A percentile compares a stretch with the other conserved stretches of the same genome.
Evolutionary conservation across 2,888 invertebrate species (phyloP).

Genomic region (Noctuana brunneofusca): DNA sequence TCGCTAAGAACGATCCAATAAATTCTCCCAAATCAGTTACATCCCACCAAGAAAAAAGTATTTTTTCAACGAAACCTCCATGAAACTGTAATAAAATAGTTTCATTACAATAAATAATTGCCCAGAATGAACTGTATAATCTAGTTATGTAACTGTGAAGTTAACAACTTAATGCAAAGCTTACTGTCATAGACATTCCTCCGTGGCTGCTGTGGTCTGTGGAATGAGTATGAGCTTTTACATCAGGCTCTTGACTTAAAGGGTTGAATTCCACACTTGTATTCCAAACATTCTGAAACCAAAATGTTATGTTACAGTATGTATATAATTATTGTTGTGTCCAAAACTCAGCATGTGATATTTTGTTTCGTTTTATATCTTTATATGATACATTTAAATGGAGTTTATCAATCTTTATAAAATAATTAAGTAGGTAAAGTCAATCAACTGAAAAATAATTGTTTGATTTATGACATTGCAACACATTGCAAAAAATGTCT

Average conservation of each 20-base stretch:
- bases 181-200: slow-evolving; percentile 67
- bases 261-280: slow-evolving; percentile 43
- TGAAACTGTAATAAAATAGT: slow-evolving; percentile 87
- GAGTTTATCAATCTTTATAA: neutral
- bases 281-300: slow-evolving; percentile 51
- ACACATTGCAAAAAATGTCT: no score
- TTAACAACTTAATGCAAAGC: slow-evolving; percentile 38
- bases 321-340: neutral
- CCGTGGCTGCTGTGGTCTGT: slow-evolving; percentile 39
- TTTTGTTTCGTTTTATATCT: neutral
- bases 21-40: slow-evolving; percentile 89
- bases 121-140: no score
- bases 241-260: slow-evolving; percentile 45
- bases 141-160: no score
- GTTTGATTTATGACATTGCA: no score
- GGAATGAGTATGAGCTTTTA: slow-evolving; percentile 40
- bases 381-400: neutral
- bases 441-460: neutral
- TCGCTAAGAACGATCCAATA: slow-evolving; percentile 94
- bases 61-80: slow-evolving; percentile 88
- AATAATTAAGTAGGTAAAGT: neutral
- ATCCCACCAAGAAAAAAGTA: slow-evolving; percentile 93
- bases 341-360: neutral
- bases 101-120: no score
- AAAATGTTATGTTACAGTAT: neutral